Percentiles rank a stretch among this genome's conserved stretches.
These are phyloP conservation scores for Ganaspis sp. DNA, from an alignment of 1,140 invertebrate species.

Conservation along the genomic window DNA sequence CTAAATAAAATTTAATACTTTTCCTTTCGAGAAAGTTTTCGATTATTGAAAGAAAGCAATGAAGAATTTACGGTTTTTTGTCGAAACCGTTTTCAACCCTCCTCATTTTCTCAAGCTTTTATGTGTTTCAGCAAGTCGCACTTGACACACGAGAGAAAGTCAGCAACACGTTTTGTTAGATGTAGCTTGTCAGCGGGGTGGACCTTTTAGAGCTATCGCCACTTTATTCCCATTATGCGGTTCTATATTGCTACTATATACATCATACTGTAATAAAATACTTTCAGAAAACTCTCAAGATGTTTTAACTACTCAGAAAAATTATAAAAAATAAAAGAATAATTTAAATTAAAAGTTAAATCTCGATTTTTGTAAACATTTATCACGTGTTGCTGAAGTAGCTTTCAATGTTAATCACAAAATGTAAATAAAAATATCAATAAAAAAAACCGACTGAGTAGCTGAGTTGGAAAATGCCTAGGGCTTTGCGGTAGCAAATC, in stretches of 20 bases:
- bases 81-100: constrained; percentile 19
- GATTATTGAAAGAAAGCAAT: background rate
- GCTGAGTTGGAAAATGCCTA: too few relatives aligned
- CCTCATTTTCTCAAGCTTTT: constrained; percentile 20
- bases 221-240: constrained; percentile 26
- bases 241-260: constrained; percentile 23
- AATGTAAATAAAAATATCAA: too few relatives aligned
- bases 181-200: constrained; percentile 24
- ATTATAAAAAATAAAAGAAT: background rate
- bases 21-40: background rate
- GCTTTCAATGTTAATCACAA: too few relatives aligned
- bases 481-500: too few relatives aligned
- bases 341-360: background rate
- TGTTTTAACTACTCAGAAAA: background rate
- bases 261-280: constrained; percentile 20
- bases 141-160: constrained; percentile 16
- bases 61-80: constrained; percentile 1
- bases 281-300: constrained; percentile 11
- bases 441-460: too few relatives aligned
- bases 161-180: constrained; percentile 27
- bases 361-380: too few relatives aligned
- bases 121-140: constrained; percentile 25
- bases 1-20: background rate
- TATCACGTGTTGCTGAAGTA: too few relatives aligned
- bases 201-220: constrained; percentile 21